Evolutionary conservation across 1,140 invertebrate species (phyloP).

Genomic region (Platorchestia sp.): DNA sequence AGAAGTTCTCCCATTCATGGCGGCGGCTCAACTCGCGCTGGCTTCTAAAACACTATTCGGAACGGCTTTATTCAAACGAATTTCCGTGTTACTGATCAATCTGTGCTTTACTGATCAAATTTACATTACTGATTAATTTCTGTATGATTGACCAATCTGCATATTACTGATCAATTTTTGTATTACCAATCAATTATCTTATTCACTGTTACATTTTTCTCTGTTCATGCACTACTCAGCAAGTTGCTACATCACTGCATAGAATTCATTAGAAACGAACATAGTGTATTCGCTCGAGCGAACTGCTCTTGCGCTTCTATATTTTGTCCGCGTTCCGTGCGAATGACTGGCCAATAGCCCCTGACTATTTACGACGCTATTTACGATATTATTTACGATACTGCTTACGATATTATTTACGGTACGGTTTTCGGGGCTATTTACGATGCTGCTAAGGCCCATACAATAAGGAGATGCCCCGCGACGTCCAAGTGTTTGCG

Average conservation of each 20-base stretch:
- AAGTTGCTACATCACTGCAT: neutral
- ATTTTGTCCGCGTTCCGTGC: neutral
- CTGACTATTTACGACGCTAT: neutral
- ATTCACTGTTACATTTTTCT: too few relatives aligned
- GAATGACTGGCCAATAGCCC: neutral
- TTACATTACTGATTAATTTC: too few relatives aligned
- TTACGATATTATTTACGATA: neutral
- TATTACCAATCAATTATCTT: too few relatives aligned
- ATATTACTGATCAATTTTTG: neutral
- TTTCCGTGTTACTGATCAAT: too few relatives aligned
- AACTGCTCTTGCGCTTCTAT: neutral
- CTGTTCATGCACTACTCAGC: neutral
- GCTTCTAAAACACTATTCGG: too few relatives aligned
- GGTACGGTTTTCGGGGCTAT: neutral
- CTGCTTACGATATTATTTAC: neutral
- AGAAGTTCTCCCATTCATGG: too few relatives aligned
- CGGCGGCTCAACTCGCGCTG: too few relatives aligned
- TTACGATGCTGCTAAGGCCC: neutral
- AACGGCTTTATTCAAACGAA: too few relatives aligned
- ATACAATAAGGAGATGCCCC: neutral
- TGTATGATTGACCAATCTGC: neutral
- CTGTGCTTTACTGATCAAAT: too few relatives aligned
- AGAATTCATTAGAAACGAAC: neutral
- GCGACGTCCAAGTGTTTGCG: neutral
- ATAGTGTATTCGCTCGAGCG: neutral